phyloP scores from a whole-genome alignment of 35 echinoderm and acorn worm genomes.

The Anneissia japonica region DNA sequence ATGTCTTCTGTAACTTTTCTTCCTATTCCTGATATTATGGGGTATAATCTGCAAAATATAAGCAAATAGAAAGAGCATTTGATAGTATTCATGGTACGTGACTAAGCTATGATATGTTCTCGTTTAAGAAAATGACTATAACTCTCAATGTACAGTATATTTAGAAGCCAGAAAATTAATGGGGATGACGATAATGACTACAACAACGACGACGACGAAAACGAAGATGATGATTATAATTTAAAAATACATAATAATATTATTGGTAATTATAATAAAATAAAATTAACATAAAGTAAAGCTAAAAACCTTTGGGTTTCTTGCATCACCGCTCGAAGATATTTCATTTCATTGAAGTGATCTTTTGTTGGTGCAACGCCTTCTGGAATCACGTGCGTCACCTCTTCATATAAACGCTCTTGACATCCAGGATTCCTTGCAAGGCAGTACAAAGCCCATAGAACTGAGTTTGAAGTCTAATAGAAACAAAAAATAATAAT shows the following conservation, averaged over 20 bases:
- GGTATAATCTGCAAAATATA: neutral
- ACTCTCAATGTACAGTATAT: no score
- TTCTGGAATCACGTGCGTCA: neutral
- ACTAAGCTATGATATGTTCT: no score
- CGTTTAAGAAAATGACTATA: no score
- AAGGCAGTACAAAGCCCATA: neutral
- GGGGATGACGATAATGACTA: no score
- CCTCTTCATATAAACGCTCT: neutral
- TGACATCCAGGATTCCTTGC: neutral
- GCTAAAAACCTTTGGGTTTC: neutral
- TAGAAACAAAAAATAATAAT: no score
- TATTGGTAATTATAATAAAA: no score
- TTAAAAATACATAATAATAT: no score
- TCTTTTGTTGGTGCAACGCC: neutral
- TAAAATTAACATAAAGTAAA: no score
- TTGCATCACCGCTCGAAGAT: neutral
- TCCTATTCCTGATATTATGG: neutral
- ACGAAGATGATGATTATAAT: no score
- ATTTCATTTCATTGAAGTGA: neutral
- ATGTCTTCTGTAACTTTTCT: neutral
- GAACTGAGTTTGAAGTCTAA: neutral
- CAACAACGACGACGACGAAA: no score
- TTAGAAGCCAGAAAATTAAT: no score
- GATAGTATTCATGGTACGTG: no score
- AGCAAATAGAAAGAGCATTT: neutral